Base-by-base conservation (phyloP, 1,140 invertebrate species). In the Halesus radiatus region DNA sequence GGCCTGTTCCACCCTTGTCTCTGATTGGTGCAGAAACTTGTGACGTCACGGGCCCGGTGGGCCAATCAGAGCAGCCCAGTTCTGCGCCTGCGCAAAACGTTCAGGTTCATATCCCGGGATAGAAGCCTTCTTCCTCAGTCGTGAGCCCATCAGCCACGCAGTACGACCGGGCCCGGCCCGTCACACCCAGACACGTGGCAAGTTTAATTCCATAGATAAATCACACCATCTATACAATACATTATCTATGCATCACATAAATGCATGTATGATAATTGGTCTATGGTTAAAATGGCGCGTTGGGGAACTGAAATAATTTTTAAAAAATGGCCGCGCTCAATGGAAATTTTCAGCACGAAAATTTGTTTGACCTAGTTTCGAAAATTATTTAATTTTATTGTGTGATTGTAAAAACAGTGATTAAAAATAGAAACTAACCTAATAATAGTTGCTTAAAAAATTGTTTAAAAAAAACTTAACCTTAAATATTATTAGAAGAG, bases 1-100 rank as follows among this genome's bases (percentile, higher is more conserved):
- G 58, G 18, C 56, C 64, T 54, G 15, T 74, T 56, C 80, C 80
- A 64, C 76, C 83, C 29, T 23, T 45, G 37, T 4, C 45, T 1
- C 83, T 84, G 85, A 82, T 88, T 88, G 88, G 86, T 84, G 80
- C 80, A 84, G 37, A 45, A 81, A 78, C 79, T 68, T 68, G 76
- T 81, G 83, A 83, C 84, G 85, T 84, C 83, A 81, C 81, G 78
- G 76, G 64, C 74, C 20, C 72, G 60, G 76, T 53, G 79, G 53
- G 66, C 77, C 79, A 83, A 81, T 81, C 76, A 72, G 72, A 81
- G 73, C 79, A 72, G 45, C 82, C 84, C 81, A 78, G 76, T 84
- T 75, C 50, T 78, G 79, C 84, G 84, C 80, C 80, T 72, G 84
- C 80, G 68, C 80, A 79, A 80, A 78, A 62, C 70, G 86, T 84